Percentiles rank a stretch among this genome's conserved stretches.
phyloP scores from a whole-genome alignment of 2,113 vertebrate genomes.

The Dermatemys mawii region DNA sequence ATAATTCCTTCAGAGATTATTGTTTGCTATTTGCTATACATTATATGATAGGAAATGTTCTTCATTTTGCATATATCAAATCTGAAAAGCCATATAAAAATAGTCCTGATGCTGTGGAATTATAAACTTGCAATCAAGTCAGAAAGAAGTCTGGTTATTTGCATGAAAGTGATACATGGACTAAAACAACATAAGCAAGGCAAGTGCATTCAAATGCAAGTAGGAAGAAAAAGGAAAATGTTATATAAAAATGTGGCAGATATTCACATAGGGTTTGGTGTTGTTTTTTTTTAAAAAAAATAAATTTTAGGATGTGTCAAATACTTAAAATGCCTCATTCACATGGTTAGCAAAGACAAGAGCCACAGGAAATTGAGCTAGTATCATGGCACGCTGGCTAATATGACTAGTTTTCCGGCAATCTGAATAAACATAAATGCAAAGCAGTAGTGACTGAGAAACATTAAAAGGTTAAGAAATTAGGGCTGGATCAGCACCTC shows the following conservation, averaged over 20 bases:
- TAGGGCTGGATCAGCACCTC: neutral
- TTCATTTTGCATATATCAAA: constrained; percentile 27
- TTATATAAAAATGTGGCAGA: constrained; percentile 1
- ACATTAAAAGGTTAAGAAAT: neutral
- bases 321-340: constrained; percentile 11
- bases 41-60: neutral
- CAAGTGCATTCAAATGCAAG: neutral
- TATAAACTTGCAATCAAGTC: constrained; percentile 11
- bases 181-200: constrained; percentile 33
- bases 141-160: constrained; percentile 40
- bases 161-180: constrained; percentile 42
- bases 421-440: neutral
- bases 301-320: neutral
- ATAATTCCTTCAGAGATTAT: neutral
- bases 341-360: constrained; percentile 13
- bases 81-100: constrained; percentile 38
- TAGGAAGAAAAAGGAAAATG: constrained; percentile 9
- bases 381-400: neutral
- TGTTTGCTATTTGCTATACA: neutral
- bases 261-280: neutral
- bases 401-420: constrained; percentile 19
- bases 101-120: neutral
- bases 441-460: neutral
- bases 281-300: too few species aligned
- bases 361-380: constrained; percentile 8